Percentiles rank a stretch among this genome's conserved stretches.
phyloP scores from a whole-genome alignment of 1,140 invertebrate genomes.

The Dolichoris vasculosae region DNA sequence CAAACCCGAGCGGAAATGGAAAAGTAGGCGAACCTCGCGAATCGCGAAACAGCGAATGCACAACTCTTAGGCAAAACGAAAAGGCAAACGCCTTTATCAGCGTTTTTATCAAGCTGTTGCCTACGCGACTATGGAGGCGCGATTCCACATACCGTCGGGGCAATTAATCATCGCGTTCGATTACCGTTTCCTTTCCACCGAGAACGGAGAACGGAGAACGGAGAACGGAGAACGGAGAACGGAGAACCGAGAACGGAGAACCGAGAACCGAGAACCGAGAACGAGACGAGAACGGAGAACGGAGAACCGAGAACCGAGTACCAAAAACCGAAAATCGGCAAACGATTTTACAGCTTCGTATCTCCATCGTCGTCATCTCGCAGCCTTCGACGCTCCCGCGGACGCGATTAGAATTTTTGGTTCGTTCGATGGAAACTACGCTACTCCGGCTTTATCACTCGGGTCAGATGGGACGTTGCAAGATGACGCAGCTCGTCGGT shows the following conservation, averaged over 20 bases:
- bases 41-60: no score
- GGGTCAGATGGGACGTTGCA: neutral
- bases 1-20: no score
- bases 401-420: conserved; percentile 37
- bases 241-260: no score
- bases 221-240: no score
- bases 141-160: neutral
- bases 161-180: neutral
- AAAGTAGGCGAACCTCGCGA: no score
- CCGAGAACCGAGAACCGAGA: no score
- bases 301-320: no score
- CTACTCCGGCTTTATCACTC: no score
- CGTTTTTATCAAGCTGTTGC: neutral
- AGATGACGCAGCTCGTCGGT: conserved; percentile 8
- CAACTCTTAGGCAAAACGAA: no score
- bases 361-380: neutral
- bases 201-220: no score
- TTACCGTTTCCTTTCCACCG: neutral
- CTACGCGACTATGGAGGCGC: no score
- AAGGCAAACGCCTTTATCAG: neutral
- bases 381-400: neutral
- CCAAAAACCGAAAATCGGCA: neutral
- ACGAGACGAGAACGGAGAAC: no score
- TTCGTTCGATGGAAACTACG: neutral
- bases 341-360: neutral